Percentiles rank a stretch among this genome's conserved stretches.
phyloP scores from a whole-genome alignment of 2,113 vertebrate genomes.

The Lagopus muta region DNA sequence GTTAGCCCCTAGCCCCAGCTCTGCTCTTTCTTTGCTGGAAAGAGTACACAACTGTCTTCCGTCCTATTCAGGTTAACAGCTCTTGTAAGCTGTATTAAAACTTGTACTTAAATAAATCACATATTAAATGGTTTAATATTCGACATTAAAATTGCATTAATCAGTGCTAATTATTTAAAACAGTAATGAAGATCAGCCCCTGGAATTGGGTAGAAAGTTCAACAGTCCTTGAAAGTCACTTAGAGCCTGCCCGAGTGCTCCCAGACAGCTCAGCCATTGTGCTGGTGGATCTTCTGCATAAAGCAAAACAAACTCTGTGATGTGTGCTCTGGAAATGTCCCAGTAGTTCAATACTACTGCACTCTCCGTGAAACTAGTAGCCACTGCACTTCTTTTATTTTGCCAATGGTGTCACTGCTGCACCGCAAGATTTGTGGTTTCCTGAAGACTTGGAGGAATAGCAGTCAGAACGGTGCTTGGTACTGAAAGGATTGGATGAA shows the following conservation, averaged over 20 bases:
- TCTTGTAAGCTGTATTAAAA: neutral
- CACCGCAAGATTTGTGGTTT: conserved; percentile 49
- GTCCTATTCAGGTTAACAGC: neutral
- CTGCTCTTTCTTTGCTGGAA: neutral
- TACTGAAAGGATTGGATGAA: rapidly evolving
- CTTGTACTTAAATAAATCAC: neutral
- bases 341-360: rapidly evolving
- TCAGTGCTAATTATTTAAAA: neutral
- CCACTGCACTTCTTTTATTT: conserved; percentile 64
- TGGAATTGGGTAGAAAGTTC: neutral
- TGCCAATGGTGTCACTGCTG: conserved; percentile 77
- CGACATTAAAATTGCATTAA: neutral
- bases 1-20: too few species aligned
- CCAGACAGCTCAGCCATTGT: rapidly evolving
- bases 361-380: neutral
- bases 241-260: neutral
- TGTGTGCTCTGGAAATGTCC: rapidly evolving
- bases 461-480: neutral
- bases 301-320: rapidly evolving
- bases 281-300: neutral
- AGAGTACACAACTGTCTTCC: neutral
- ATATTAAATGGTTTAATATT: neutral
- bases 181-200: neutral
- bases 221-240: neutral
- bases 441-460: neutral